Evolutionary conservation across 2,797 vertebrate species (phyloP).

Genomic region (Halcyon chelicuti): DNA sequence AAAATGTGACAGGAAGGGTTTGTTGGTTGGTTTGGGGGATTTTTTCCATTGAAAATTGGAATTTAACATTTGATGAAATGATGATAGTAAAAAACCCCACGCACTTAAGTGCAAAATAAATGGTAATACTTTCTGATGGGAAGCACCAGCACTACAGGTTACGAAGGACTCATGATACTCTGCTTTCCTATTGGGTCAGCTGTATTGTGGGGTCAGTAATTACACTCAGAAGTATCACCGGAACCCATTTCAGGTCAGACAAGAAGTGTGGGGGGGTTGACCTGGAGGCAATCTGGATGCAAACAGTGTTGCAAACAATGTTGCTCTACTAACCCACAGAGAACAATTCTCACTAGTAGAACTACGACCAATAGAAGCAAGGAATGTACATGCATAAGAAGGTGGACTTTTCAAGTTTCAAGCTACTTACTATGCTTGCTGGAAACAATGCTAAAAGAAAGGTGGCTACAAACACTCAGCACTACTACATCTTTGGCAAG

Average conservation of each 20-base stretch:
- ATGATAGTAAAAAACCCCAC: neutral
- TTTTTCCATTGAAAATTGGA: neutral
- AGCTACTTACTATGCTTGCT: neutral
- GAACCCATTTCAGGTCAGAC: neutral
- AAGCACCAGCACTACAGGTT: neutral
- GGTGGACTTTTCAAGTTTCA: neutral
- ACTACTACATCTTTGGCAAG: neutral
- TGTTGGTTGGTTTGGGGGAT: neutral
- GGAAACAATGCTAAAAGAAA: neutral
- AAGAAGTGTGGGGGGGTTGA: neutral
- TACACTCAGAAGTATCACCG: neutral
- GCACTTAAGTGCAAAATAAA: neutral
- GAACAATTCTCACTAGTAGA: neutral
- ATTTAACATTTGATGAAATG: neutral
- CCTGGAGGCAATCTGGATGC: neutral
- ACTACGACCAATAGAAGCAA: neutral
- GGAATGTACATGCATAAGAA: neutral
- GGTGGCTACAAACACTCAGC: neutral
- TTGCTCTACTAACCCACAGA: neutral
- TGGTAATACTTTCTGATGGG: neutral
- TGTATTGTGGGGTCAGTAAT: neutral
- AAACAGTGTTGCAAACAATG: neutral
- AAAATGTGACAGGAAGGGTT: neutral
- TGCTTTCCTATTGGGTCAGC: neutral
- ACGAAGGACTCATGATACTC: neutral